Percentiles rank a stretch among this genome's conserved stretches.
phyloP scores from a whole-genome alignment of 2,113 vertebrate species.

The Gavia stellata region DNA sequence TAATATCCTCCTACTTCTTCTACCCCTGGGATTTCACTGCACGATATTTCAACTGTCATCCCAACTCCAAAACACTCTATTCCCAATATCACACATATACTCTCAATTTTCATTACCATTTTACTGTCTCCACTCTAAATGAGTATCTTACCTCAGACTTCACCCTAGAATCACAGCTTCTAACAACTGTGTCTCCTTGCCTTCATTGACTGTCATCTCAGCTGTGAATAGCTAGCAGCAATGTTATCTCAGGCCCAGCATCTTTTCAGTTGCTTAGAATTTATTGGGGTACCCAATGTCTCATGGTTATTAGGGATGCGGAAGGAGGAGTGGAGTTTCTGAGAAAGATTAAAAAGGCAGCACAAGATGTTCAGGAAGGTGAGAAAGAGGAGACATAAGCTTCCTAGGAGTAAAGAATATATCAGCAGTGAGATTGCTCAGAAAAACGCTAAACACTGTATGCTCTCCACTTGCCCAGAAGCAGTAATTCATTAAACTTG shows the following conservation, averaged over 20 bases:
- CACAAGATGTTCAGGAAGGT: background rate
- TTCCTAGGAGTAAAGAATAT: background rate
- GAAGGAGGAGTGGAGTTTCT: background rate
- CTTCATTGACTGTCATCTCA: background rate
- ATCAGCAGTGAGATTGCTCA: background rate
- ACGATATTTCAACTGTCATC: background rate
- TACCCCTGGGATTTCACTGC: background rate
- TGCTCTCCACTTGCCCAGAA: background rate
- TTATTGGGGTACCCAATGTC: background rate
- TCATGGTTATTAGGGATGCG: background rate
- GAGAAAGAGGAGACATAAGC: background rate
- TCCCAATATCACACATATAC: no score
- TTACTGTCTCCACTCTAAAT: background rate
- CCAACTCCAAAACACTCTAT: background rate
- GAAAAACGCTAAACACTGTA: background rate
- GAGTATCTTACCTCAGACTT: background rate
- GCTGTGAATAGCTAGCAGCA: background rate
- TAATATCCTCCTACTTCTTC: background rate
- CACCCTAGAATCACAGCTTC: background rate
- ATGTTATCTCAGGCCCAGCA: background rate
- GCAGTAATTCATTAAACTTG: background rate
- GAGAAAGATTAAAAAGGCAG: background rate
- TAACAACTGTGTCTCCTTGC: background rate
- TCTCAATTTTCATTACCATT: background rate
- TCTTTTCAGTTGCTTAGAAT: background rate